Base-by-base conservation (phyloP, 2,797 vertebrate genomes). In the Pitangus sulphuratus region DNA sequence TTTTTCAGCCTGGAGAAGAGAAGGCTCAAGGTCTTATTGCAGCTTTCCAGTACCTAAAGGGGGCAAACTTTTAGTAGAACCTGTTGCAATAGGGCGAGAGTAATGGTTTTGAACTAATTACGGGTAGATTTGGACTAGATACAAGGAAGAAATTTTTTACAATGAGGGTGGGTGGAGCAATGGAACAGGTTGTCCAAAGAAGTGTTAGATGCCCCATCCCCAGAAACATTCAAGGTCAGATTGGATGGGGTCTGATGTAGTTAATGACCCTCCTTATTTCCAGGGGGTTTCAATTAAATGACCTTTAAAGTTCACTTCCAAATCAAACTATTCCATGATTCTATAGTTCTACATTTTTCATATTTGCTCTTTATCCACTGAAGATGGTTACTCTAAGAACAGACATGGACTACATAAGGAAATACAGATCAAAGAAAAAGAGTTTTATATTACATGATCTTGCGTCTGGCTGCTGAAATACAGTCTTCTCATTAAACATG, bases 101-200 rank as follows among this genome's bases (percentile, higher is more conserved):
- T 12, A 42, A 39, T 16, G 5, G 26, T 24, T 78, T 85, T 26
- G 72, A 78, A 35, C 18, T 54, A 64, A 30, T 33, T 40, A 22
- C 50, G 11, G 6, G 11, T 28, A 57, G 31, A 53, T 62, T 53
- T 15, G 26, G 50, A 11, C 12, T 56, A n/a, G 20, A 26, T 30
- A 54, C 17, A 50, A 72, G 11, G 25, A 61, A 16, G 8, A 25
- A 0, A 2, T n/a, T 12, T 31, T 62, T 62, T 18, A 3, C 2
- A 4, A 8, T 58, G 4, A 53, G 12, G 1, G 6, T 33, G 14
- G 2, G 2, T 47, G 20, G 60, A 50, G 20, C 8, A 33, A 18
- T 17, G 26, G 21, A 26, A 31, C 15, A 33, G 10, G 16, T 19
- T 78, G 7, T 6, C 37, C 33, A 72, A 39, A 53, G 31, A 26